Evolutionary conservation across 2,797 vertebrate genomes (phyloP), one percentile per base, ranked within the genome.

Genomic region (Cephalopachus bancanus): DNA sequence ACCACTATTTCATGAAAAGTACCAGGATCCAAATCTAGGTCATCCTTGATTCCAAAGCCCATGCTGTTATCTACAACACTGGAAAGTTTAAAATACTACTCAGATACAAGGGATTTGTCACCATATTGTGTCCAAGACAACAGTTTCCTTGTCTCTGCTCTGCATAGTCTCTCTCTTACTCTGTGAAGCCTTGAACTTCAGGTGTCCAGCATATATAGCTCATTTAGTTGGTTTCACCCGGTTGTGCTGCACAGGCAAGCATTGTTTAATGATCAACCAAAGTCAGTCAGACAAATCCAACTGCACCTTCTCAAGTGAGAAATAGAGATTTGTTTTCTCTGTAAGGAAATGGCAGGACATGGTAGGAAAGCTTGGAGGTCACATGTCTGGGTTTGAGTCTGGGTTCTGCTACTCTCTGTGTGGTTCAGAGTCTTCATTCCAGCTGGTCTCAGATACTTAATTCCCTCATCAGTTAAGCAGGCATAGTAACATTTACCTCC

Each of bases 221-320:
- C 0, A 0, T 76, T 92, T 6, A 86, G 64, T n/a, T 72, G 44
- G 55, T 85, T 91, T 96, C 53, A 89, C 24, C 49, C 15, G 51
- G 30, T 89, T 16, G 7, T 51, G 16, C 55, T 86, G 65, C 30
- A 55, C 24, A 76, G 44, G 79, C n/a, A 84, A 87, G 71, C 3
- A n/a, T 71, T 79, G 11, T 83, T 91, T 92, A 90, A 78, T 76
- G 19, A 95, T 86, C 79, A 96, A 10, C 91, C 64, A 75, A 60
- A 95, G 53, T 44, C 60, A 60, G 37, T 74, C 69, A 80, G 60
- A 86, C 9, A 67, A 67, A 88, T 75, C 44, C 51, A 51, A 59
- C 22, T 78, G 49, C 37, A 79, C 71, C 60, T 89, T 60, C 75
- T 65, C 53, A 69, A 88, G 14, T 81, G 84, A 93, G 79, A 95